These are phyloP conservation scores for Cotesia vestalis DNA, from an alignment of 1,140 invertebrate species.

Conservation along the genomic window DNA sequence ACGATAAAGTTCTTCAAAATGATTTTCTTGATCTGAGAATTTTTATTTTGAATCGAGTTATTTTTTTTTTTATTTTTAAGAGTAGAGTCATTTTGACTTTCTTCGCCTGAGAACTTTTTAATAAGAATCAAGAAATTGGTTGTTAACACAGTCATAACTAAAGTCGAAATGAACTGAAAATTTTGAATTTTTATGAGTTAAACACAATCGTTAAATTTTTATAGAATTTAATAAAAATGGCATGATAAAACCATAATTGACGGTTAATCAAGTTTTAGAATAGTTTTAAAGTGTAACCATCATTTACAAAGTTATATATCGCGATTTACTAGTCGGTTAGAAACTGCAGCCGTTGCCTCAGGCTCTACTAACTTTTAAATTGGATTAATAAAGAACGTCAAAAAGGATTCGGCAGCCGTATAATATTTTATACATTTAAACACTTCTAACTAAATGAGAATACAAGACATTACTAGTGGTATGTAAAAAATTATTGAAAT, in stretches of 20 bases:
- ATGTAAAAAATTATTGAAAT: conserved; percentile 6
- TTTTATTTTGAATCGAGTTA: too few species aligned
- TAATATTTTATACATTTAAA: conserved; percentile 12
- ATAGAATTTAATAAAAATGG: too few species aligned
- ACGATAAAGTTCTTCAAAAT: too few species aligned
- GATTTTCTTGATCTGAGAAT: too few species aligned
- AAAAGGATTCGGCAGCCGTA: conserved; percentile 3
- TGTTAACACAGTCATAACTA: too few species aligned
- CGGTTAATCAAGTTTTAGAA: not conserved
- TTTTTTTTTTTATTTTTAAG: too few species aligned
- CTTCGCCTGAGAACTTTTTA: too few species aligned
- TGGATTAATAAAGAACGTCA: conserved; percentile 38
- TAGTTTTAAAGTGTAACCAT: conserved; percentile 6
- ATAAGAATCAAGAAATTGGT: too few species aligned
- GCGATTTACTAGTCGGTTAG: conserved; percentile 25
- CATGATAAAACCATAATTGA: not conserved
- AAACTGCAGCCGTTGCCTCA: conserved; percentile 6
- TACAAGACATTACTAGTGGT: not conserved
- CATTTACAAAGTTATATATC: conserved; percentile 16
- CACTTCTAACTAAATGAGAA: conserved; percentile 19
- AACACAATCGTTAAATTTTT: too few species aligned
- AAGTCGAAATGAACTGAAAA: too few species aligned
- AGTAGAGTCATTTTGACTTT: too few species aligned
- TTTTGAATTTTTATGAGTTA: too few species aligned
- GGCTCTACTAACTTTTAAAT: conserved; percentile 26